These are phyloP conservation scores for Halisarca cf. caerulea DNA, from an alignment of 37 sponge, comb jelly and placozoan species.

Conservation along the genomic window DNA sequence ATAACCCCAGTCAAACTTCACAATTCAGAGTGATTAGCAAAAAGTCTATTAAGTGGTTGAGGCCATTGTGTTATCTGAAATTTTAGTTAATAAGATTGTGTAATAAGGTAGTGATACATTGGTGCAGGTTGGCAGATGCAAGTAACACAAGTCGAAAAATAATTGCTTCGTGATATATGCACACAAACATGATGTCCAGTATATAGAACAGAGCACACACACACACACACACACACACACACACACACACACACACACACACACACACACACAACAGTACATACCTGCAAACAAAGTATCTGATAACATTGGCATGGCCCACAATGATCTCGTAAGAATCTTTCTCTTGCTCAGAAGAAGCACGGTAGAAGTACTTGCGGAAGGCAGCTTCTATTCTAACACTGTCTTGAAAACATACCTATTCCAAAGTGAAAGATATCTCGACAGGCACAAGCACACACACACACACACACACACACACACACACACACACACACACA, in stretches of 20 bases:
- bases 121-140: too few relatives aligned
- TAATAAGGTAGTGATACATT: too few relatives aligned
- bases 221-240: conserved; percentile 5
- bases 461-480: not conserved
- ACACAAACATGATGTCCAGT: too few relatives aligned
- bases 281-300: conserved; percentile 96
- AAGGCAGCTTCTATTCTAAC: conserved; percentile 96
- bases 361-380: conserved; percentile 87
- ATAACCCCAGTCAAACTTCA: too few relatives aligned
- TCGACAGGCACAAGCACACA: not conserved
- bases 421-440: not conserved
- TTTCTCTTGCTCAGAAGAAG: conserved; percentile 79
- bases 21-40: too few relatives aligned
- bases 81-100: too few relatives aligned
- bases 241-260: conserved; percentile 18
- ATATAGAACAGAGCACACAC: too few relatives aligned
- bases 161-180: too few relatives aligned
- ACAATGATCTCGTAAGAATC: conserved; percentile 84
- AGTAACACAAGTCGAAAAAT: too few relatives aligned
- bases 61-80: too few relatives aligned
- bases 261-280: not conserved
- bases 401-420: conserved; percentile 93
- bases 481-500: not conserved
- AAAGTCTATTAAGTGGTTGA: too few relatives aligned
- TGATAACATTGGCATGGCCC: conserved; percentile 94